Evolutionary conservation across 2,888 invertebrate genomes (phyloP).

Genomic region (Synergus gifuensis): DNA sequence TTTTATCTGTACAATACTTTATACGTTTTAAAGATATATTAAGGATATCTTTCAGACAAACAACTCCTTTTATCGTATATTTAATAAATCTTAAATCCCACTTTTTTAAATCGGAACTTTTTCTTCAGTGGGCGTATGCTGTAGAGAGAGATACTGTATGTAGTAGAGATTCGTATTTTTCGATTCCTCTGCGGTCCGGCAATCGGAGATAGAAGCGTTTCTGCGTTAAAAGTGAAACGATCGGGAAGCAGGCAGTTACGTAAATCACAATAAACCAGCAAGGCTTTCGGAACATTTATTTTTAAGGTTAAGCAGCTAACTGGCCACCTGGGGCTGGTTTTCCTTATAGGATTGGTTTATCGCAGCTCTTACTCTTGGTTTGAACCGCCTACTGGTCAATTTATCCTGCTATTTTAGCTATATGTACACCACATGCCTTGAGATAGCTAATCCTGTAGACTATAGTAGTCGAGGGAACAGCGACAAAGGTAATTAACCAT

Average conservation of each 20-base stretch:
- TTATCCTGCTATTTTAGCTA: conserved; percentile 61
- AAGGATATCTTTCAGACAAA: too few relatives aligned
- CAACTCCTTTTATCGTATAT: not conserved
- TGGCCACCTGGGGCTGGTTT: conserved; percentile 64
- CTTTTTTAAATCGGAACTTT: not conserved
- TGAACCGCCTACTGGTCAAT: conserved; percentile 60
- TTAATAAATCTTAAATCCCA: not conserved
- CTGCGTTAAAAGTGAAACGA: conserved; percentile 7
- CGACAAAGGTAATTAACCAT: conserved; percentile 59
- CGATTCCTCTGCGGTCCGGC: not conserved
- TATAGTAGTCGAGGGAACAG: conserved; percentile 15
- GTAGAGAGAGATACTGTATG: too few relatives aligned
- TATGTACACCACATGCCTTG: conserved; percentile 38
- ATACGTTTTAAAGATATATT: too few relatives aligned
- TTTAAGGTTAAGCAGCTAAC: conserved; percentile 66
- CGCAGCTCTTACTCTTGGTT: conserved; percentile 56
- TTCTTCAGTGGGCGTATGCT: not conserved
- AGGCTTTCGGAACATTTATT: conserved; percentile 56
- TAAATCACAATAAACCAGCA: conserved; percentile 57
- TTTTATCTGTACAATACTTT: too few relatives aligned
- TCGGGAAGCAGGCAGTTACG: conserved; percentile 44
- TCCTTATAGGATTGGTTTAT: conserved; percentile 65
- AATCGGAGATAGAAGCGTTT: conserved; percentile 33
- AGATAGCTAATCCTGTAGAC: conserved; percentile 50
- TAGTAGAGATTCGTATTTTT: not conserved